phyloP scores from a whole-genome alignment of 2,113 vertebrate species.

The Pungitius pungitius region DNA sequence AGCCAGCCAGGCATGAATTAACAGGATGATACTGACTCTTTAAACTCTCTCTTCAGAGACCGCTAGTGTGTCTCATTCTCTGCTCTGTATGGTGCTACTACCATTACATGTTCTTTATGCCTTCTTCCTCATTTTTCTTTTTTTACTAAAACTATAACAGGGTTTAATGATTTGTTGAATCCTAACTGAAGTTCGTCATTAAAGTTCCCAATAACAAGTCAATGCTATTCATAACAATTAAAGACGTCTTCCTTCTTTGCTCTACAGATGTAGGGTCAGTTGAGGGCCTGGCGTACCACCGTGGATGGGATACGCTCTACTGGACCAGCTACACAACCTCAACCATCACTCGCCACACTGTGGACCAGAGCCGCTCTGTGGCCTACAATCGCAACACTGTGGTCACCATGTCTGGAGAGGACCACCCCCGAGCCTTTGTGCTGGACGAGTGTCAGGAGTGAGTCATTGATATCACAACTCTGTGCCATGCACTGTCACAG shows the following conservation, averaged over 20 bases:
- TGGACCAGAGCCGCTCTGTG: conserved; percentile 89
- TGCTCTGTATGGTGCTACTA: conserved; percentile 22
- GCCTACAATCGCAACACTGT: conserved; percentile 94
- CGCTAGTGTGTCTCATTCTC: conserved; percentile 41
- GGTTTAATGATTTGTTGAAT: conserved; percentile 45
- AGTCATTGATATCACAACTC: conserved; percentile 63
- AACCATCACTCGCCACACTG: conserved; percentile 94
- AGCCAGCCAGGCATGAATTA: conserved; percentile 71
- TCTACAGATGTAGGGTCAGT: conserved; percentile 92
- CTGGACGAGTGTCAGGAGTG: conserved; percentile 97
- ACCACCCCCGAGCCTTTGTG: conserved; percentile 95
- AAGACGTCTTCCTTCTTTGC: conserved; percentile 2
- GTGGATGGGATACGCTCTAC: conserved; percentile 94
- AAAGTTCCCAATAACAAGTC: conserved; percentile 7
- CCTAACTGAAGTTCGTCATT: conserved; percentile 23
- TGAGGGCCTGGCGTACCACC: conserved; percentile 96
- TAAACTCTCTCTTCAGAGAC: conserved; percentile 58
- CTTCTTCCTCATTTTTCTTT: background rate
- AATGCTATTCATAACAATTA: conserved; percentile 5
- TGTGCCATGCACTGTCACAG: conserved; percentile 11
- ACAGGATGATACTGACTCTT: conserved; percentile 62
- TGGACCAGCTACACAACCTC: conserved; percentile 98
- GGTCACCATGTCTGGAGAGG: conserved; percentile 97
- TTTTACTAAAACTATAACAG: conserved; percentile 11
- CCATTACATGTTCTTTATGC: conserved; percentile 3